These are phyloP conservation scores for Leucosticte australis DNA, from an alignment of 2,113 vertebrate species.

Conservation along the genomic window DNA sequence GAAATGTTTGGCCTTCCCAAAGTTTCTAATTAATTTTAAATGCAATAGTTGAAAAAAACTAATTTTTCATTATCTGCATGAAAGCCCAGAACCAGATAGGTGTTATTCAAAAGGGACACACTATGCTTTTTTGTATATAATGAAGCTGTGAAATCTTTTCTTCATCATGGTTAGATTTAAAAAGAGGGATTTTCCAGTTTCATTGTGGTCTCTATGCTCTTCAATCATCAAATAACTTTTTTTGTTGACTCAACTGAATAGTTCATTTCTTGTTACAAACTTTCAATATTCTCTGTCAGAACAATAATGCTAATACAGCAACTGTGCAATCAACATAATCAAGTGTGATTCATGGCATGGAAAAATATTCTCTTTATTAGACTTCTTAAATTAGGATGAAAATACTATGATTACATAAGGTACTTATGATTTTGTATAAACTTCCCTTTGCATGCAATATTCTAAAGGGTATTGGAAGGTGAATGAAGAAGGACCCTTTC, in stretches of 20 bases:
- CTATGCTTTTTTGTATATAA: neutral
- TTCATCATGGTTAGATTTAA: neutral
- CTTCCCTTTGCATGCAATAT: neutral
- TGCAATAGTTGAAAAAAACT: neutral
- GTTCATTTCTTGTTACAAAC: neutral
- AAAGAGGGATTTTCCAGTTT: neutral
- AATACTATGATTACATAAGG: neutral
- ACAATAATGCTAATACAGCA: neutral
- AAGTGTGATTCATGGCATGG: neutral
- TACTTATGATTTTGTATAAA: neutral
- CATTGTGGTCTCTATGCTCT: neutral
- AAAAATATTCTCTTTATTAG: neutral
- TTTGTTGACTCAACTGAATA: neutral
- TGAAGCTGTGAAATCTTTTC: neutral
- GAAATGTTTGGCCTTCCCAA: neutral
- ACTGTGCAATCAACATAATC: neutral
- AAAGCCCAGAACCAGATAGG: neutral
- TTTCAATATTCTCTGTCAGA: neutral
- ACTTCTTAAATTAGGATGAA: neutral
- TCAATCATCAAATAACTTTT: neutral
- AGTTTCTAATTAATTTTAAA: neutral
- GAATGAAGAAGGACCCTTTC: neutral
- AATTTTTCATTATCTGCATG: neutral
- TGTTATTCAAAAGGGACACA: neutral
- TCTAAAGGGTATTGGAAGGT: neutral